Evolutionary conservation across 1,140 invertebrate species (phyloP).

Genomic region (Apis mellifera): Amel_HAv3.1 CM009939.2:2079001-2079500

Average conservation of each 20-base stretch:
- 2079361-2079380: too few species aligned
- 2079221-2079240: not conserved
- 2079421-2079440: too few species aligned
- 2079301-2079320: too few species aligned
- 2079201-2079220: slow-evolving; percentile 9
- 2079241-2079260: not conserved
- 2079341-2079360: not conserved
- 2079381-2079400: too few species aligned
- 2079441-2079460: too few species aligned
- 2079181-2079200: not conserved
- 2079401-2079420: too few species aligned
- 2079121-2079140: not conserved
- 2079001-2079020: slow-evolving; percentile 30
- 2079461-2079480: too few species aligned
- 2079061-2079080: slow-evolving; percentile 48
- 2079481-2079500: too few species aligned
- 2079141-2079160: slow-evolving; percentile 51
- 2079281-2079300: slow-evolving; percentile 15
- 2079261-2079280: not conserved
- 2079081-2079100: slow-evolving; percentile 35
- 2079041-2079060: slow-evolving; percentile 38
- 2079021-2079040: slow-evolving; percentile 43
- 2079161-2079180: slow-evolving; percentile 35
- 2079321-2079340: not conserved
- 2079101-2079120: slow-evolving; percentile 41